These are phyloP conservation scores for Merodon equestris DNA, from an alignment of 2,888 invertebrate species.

Conservation along the genomic window DNA sequence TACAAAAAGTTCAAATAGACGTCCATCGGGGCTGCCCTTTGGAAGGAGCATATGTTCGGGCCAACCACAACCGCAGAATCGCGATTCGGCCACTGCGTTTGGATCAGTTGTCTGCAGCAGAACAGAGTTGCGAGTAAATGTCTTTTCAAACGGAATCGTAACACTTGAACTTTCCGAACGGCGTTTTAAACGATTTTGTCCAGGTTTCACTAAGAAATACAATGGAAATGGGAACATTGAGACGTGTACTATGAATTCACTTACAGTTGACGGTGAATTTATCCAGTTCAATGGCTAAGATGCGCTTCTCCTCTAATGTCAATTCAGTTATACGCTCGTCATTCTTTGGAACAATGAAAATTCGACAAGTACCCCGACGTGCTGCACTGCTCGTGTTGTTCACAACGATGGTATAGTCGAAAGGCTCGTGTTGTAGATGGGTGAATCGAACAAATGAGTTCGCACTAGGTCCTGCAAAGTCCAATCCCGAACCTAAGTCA, in stretches of 20 bases:
- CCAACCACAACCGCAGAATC: conserved; percentile 94
- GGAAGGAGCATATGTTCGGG: conserved; percentile 90
- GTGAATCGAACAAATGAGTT: conserved; percentile 86
- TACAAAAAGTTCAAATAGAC: conserved; percentile 84
- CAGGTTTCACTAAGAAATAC: conserved; percentile 82
- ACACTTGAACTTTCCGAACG: conserved; percentile 86
- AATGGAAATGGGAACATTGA: background rate
- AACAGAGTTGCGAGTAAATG: conserved; percentile 85
- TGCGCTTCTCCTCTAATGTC: conserved; percentile 81
- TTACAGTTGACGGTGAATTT: conserved; percentile 83
- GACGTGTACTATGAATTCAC: conserved; percentile 70
- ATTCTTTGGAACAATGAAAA: conserved; percentile 83
- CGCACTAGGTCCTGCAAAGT: conserved; percentile 85
- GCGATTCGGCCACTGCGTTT: conserved; percentile 81
- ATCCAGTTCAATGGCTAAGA: conserved; percentile 84
- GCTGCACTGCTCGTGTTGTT: conserved; percentile 80
- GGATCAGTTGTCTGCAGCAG: conserved; percentile 79
- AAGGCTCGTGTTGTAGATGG: conserved; percentile 88
- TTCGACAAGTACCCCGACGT: conserved; percentile 82
- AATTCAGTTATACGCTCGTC: conserved; percentile 84
- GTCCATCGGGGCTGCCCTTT: conserved; percentile 85
- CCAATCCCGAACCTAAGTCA: conserved; percentile 88
- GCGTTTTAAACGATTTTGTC: conserved; percentile 84
- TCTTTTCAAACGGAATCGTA: conserved; percentile 89
- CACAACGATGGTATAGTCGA: conserved; percentile 83